These are phyloP conservation scores for Saturnia pavonia DNA, from an alignment of 2,888 invertebrate species.

Conservation along the genomic window DNA sequence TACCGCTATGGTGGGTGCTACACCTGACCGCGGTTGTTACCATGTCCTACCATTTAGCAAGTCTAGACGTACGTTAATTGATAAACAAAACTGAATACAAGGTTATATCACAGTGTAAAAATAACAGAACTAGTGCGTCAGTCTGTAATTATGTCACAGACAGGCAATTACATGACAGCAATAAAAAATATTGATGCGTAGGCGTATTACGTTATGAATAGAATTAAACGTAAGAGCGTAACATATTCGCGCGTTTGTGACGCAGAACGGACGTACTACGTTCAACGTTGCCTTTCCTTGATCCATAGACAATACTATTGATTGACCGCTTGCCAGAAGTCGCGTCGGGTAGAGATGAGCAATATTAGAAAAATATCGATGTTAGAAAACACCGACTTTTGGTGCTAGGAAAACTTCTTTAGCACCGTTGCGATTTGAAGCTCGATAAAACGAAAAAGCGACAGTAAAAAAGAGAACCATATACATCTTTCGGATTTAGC, in stretches of 20 bases:
- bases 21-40: too few relatives aligned
- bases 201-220: constrained; percentile 5
- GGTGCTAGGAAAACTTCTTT: too few relatives aligned
- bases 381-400: too few relatives aligned
- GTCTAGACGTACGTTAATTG: neutral
- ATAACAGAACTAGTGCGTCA: neutral
- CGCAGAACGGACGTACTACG: constrained; percentile 12
- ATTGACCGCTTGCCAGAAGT: constrained; percentile 3
- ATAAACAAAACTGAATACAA: neutral
- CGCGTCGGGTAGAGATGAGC: neutral
- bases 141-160: neutral
- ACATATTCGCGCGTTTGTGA: constrained; percentile 4
- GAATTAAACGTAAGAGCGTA: neutral
- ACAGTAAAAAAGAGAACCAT: too few relatives aligned
- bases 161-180: neutral
- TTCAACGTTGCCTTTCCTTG: constrained; percentile 7
- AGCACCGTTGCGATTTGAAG: too few relatives aligned
- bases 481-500: too few relatives aligned
- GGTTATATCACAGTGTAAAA: neutral
- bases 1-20: too few relatives aligned
- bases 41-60: too few relatives aligned
- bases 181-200: constrained; percentile 8
- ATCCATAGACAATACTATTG: constrained; percentile 6
- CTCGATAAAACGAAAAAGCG: too few relatives aligned
- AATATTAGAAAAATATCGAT: too few relatives aligned